Conservation (phyloP, 2,113 vertebrate species). For the Prunella fulvescens region DNA sequence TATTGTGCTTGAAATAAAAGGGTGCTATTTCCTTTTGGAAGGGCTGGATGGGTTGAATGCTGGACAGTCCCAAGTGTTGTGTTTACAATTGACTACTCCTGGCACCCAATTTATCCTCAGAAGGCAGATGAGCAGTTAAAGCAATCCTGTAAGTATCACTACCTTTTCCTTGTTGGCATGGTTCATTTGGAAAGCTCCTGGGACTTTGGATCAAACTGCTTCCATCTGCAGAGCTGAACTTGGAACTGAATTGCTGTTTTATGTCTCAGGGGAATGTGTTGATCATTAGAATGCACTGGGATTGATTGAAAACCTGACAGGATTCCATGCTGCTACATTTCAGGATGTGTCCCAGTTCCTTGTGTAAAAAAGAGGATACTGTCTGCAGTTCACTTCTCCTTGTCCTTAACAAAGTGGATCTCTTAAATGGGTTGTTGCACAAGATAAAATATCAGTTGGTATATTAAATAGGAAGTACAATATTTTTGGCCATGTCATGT, state of each 20-base stretch:
- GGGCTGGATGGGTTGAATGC: conserved; percentile 96
- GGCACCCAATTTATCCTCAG: conserved; percentile 98
- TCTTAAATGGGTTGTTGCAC: neutral
- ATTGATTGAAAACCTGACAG: neutral
- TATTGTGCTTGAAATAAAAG: neutral
- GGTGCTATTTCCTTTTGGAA: conserved; percentile 53
- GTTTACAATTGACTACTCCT: conserved; percentile 94
- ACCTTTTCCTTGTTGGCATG: neutral
- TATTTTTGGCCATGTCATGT: neutral
- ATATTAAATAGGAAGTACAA: neutral
- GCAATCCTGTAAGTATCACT: conserved; percentile 85
- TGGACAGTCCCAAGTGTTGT: conserved; percentile 94
- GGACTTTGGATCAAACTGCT: neutral
- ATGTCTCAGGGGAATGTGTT: neutral
- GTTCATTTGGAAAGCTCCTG: neutral
- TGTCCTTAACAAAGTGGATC: neutral
- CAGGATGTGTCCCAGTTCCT: neutral
- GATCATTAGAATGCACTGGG: neutral
- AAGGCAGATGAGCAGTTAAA: conserved; percentile 95
- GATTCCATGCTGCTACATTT: neutral
- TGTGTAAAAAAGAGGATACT: neutral
- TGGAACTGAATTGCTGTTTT: neutral
- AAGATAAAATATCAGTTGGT: neutral
- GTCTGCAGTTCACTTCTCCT: neutral
- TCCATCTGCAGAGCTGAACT: neutral